A percentile compares a stretch with the other conserved stretches of the same genome.
Conservation (phyloP, 2,797 vertebrate genomes). For the Salmo trutta region DNA sequence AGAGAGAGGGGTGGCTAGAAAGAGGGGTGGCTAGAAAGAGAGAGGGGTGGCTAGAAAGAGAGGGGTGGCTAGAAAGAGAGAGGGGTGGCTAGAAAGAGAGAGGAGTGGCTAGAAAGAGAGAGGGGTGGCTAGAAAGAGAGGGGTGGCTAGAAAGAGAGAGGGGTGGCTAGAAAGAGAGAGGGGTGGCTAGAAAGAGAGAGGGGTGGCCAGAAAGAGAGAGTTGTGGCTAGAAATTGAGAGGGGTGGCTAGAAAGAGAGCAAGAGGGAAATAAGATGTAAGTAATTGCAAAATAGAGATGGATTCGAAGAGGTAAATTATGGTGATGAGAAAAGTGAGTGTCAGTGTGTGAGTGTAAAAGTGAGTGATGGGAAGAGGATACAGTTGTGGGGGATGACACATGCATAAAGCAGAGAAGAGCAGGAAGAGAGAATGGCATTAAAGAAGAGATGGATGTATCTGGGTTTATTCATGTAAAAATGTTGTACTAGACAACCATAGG, state of each 20-base stretch:
- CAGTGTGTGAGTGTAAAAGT: constrained; percentile 22
- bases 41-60: no score
- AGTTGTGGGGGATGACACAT: constrained; percentile 23
- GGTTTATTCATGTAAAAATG: constrained; percentile 24
- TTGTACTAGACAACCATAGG: background rate
- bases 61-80: background rate
- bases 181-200: constrained; percentile 21
- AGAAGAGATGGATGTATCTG: constrained; percentile 34
- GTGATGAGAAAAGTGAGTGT: constrained; percentile 21
- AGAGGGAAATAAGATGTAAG: constrained; percentile 32
- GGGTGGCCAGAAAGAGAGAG: constrained; percentile 12
- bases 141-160: constrained; percentile 22
- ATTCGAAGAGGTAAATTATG: constrained; percentile 3
- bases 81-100: background rate
- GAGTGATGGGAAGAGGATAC: constrained; percentile 30
- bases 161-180: constrained; percentile 23
- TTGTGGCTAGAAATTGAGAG: constrained; percentile 15
- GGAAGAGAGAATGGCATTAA: constrained; percentile 18
- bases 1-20: background rate
- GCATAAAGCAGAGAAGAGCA: constrained; percentile 22
- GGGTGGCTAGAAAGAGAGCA: constrained; percentile 15
- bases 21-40: no score
- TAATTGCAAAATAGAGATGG: constrained; percentile 19
- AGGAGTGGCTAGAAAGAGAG: no score
- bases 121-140: background rate